Conservation (phyloP, 2,797 vertebrate genomes). For the Sebastes baramenuke region DNA sequence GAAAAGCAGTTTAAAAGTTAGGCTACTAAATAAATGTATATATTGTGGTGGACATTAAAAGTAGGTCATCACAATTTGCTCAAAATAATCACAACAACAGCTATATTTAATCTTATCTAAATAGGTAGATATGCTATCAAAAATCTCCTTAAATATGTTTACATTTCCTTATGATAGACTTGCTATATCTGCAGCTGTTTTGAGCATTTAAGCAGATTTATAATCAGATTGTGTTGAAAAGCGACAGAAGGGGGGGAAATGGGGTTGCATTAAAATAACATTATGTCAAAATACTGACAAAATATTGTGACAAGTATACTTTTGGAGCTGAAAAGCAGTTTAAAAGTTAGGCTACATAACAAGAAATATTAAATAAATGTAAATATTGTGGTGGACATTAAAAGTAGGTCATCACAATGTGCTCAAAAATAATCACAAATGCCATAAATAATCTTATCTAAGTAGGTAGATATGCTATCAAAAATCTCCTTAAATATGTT, state of each 20-base stretch:
- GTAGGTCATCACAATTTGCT: neutral
- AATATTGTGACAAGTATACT: too few species aligned
- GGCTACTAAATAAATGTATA: neutral
- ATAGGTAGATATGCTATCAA: neutral
- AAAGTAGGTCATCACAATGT: neutral
- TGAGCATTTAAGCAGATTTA: too few species aligned
- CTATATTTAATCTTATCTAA: neutral
- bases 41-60: neutral
- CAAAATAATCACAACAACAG: neutral
- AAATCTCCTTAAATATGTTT: neutral
- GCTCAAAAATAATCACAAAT: neutral
- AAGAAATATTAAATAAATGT: neutral
- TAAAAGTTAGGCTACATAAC: neutral
- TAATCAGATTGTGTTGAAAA: too few species aligned
- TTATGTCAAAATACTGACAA: too few species aligned
- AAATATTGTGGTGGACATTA: neutral
- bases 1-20: neutral
- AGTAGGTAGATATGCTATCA: neutral
- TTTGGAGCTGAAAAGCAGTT: neutral
- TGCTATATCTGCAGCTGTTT: neutral
- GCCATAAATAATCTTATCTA: neutral
- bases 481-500: neutral
- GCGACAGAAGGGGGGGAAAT: too few species aligned
- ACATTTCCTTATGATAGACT: neutral
- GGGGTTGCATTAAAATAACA: too few species aligned